A percentile compares a stretch with the other conserved stretches of the same genome.
Conservation (phyloP, 1,140 invertebrate species). For the Drosophila pallidifrons region DNA sequence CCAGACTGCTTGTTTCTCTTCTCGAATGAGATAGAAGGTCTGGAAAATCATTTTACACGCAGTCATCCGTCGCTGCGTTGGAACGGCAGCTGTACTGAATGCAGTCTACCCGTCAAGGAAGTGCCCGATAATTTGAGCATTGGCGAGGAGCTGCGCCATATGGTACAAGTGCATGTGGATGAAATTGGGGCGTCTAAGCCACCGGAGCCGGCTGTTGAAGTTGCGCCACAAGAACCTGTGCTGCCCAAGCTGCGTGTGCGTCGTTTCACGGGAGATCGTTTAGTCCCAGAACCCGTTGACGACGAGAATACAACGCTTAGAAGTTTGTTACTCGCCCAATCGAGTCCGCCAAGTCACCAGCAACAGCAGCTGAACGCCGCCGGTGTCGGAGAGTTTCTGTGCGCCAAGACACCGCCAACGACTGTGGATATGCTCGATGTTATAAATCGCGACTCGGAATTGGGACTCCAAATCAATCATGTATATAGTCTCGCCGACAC, state of each 20-base stretch:
- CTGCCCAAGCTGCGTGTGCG: constrained; percentile 60
- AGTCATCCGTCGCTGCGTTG: constrained; percentile 59
- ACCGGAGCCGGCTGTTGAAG: not conserved
- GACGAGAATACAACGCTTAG: constrained; percentile 36
- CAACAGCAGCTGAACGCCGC: constrained; percentile 36
- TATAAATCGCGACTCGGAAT: constrained; percentile 47
- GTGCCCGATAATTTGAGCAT: constrained; percentile 1
- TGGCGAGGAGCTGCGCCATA: constrained; percentile 43
- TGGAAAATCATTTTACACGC: constrained; percentile 58
- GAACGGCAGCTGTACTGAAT: constrained; percentile 60
- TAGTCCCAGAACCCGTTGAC: not conserved
- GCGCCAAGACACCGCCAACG: constrained; percentile 12
- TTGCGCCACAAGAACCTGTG: not conserved
- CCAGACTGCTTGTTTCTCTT: constrained; percentile 58
- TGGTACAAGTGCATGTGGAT: constrained; percentile 41
- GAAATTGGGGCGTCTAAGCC: not conserved
- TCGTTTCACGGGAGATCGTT: constrained; percentile 63
- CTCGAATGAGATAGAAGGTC: constrained; percentile 62
- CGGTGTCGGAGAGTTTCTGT: constrained; percentile 45
- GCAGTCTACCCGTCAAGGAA: constrained; percentile 11
- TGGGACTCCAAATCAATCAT: constrained; percentile 51
- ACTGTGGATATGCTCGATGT: constrained; percentile 10
- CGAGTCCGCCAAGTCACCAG: constrained; percentile 36
- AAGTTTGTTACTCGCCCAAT: constrained; percentile 27
- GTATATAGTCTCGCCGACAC: constrained; percentile 46